Evolutionary conservation across 1,140 invertebrate species (phyloP), one percentile per base, ranked within the genome.

Genomic region (Mycetomoellerius zeteki): DNA sequence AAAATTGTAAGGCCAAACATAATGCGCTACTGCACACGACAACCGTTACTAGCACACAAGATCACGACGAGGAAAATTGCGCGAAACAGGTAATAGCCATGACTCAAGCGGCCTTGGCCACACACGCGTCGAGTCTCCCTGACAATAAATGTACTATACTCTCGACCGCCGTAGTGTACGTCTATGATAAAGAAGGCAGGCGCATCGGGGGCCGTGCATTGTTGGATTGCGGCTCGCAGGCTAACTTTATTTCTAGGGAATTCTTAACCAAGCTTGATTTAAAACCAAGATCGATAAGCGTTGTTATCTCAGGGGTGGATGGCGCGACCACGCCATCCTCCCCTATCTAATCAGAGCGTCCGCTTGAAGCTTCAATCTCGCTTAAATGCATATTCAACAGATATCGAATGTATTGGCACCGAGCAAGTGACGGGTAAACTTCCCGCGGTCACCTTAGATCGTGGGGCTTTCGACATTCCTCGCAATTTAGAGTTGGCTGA

Each of bases 401-500:
- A 33, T 0, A n/a, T 37, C 2, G 62, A 37, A 3, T 65, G 62
- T 1, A 37, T 65, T 19, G 16, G 33, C 0, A 27, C 33, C 0
- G 56, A 62, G 14, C 27, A 43, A 16, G 37, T 77, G 1, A 60
- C 73, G 1, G 2, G 21, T 2, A 60, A 37, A 3, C 2, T 76
- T 2, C 56, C 75, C 3, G 33, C 33, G 7, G 1, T 30, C 30
- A 30, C 30, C 30, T 30, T 30, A 1, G 30, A 24, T 10, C 56
- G 56, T 0, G 27, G 19, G 0, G 1, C 1, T 0, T 33, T 64
- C 7, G 14, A 85, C 0, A 58, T 91, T 16, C 89, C 82, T 0
- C 64, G 72, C 0, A 87, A 89, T 12, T 1, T 86, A 0, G 27
- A 16, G 0, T 1, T 93, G 19, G 91, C 91, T 0, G 92, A 93